phyloP scores from a whole-genome alignment of 2,797 vertebrate genomes.

The Triplophysa bombifrons region DNA sequence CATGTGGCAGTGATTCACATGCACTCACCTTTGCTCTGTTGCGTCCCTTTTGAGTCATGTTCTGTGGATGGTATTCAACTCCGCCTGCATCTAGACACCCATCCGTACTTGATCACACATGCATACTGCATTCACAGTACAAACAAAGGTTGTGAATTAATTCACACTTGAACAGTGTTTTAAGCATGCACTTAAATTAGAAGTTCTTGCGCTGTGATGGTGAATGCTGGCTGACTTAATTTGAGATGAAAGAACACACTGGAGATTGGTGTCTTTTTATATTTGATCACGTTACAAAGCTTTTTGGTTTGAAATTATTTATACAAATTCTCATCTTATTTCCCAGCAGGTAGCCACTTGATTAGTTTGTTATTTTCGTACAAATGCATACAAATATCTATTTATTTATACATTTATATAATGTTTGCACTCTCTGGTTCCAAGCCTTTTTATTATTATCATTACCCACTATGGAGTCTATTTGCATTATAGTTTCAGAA shows the following conservation, averaged over 20 bases:
- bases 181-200: slow-evolving; percentile 22
- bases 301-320: neutral
- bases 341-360: neutral
- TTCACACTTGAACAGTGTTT: neutral
- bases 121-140: neutral
- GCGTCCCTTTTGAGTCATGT: neutral
- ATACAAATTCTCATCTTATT: neutral
- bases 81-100: slow-evolving; percentile 7
- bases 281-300: slow-evolving; percentile 5
- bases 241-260: slow-evolving; percentile 1
- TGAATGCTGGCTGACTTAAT: slow-evolving; percentile 2
- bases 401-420: neutral
- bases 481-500: neutral
- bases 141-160: slow-evolving; percentile 12
- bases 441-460: neutral
- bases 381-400: neutral
- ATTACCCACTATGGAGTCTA: neutral
- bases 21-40: slow-evolving; percentile 3
- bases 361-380: neutral
- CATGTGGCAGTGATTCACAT: slow-evolving; percentile 17
- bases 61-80: neutral
- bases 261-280: slow-evolving; percentile 1
- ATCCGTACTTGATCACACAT: neutral
- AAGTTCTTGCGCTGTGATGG: slow-evolving; percentile 11
- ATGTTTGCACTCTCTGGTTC: neutral